These are phyloP conservation scores for Calyptommatus sinebrachiatus DNA, from an alignment of 2,113 vertebrate species.

Conservation along the genomic window DNA sequence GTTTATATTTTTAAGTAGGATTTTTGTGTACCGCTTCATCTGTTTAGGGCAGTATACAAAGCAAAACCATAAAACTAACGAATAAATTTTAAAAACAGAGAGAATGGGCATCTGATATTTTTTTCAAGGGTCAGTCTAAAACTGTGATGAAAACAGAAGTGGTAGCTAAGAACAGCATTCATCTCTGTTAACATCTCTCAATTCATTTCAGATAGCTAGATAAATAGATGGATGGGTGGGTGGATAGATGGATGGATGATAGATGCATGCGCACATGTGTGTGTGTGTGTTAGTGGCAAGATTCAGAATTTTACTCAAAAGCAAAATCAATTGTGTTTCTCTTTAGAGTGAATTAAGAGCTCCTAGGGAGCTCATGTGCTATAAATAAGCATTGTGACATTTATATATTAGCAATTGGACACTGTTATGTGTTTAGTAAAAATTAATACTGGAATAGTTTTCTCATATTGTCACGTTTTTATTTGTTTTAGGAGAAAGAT, in stretches of 20 bases:
- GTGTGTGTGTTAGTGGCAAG: neutral
- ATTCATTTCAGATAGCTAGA: neutral
- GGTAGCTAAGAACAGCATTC: too few species aligned
- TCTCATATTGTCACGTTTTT: slow-evolving; percentile 3
- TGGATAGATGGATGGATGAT: too few species aligned
- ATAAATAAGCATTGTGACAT: neutral
- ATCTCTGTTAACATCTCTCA: neutral
- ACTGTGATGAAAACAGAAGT: neutral
- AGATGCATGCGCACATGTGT: too few species aligned
- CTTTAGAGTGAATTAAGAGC: neutral
- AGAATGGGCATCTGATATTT: too few species aligned
- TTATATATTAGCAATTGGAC: slow-evolving; percentile 12
- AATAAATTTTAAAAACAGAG: too few species aligned
- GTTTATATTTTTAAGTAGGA: too few species aligned
- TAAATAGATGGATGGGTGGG: too few species aligned
- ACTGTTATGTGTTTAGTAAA: neutral
- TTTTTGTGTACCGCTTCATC: too few species aligned
- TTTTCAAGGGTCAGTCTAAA: neutral
- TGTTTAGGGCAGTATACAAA: too few species aligned
- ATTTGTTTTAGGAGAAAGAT: slow-evolving; percentile 84
- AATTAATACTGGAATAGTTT: neutral
- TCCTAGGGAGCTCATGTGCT: neutral
- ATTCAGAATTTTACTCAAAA: neutral
- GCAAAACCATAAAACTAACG: too few species aligned
- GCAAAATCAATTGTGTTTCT: neutral